phyloP scores from a whole-genome alignment of 1,140 invertebrate species.

The Yoshiicerus persimilis region DNA sequence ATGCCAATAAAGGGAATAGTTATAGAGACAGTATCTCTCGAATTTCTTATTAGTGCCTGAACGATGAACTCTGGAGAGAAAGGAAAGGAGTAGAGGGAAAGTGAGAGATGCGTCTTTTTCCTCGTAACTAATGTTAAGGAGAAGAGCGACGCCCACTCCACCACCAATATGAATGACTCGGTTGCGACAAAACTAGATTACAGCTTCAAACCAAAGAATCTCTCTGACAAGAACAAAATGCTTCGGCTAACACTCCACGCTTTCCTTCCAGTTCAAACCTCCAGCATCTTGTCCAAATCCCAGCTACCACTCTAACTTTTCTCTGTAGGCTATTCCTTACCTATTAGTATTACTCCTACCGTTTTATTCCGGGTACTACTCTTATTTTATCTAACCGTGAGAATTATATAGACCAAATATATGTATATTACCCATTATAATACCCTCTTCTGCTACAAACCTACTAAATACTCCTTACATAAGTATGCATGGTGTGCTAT shows the following conservation, averaged over 20 bases:
- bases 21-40: background rate
- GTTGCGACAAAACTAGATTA: slow-evolving; percentile 37
- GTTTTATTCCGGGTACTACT: too few species aligned
- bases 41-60: slow-evolving; percentile 4
- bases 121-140: slow-evolving; percentile 6
- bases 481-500: too few species aligned
- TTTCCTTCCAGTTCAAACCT: background rate
- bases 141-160: background rate
- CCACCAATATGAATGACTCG: slow-evolving; percentile 36
- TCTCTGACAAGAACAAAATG: slow-evolving; percentile 41
- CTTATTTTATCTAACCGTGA: too few species aligned
- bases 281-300: background rate
- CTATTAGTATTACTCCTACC: background rate
- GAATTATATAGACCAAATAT: too few species aligned
- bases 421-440: too few species aligned
- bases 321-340: background rate
- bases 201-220: slow-evolving; percentile 29
- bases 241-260: background rate
- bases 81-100: background rate
- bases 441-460: too few species aligned
- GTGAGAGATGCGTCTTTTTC: background rate
- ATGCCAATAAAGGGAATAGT: background rate
- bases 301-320: background rate
- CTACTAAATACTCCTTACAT: too few species aligned
- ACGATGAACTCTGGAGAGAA: slow-evolving; percentile 7